A percentile compares a stretch with the other conserved stretches of the same genome.
These are phyloP conservation scores for Oncorhynchus nerka DNA, from an alignment of 2,113 vertebrate genomes.

Conservation along the genomic window DNA sequence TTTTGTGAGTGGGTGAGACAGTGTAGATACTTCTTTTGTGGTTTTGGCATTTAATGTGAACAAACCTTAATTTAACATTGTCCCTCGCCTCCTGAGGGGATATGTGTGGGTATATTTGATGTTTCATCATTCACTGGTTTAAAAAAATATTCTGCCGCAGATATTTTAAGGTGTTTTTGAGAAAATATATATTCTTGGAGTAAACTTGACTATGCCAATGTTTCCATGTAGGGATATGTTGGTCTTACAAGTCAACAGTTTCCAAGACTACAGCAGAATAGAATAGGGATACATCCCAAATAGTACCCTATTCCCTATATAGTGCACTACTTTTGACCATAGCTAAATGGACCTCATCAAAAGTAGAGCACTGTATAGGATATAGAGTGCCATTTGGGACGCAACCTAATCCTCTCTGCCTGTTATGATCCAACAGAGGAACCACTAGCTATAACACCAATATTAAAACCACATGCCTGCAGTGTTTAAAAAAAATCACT, in stretches of 20 bases:
- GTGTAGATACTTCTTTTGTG: not conserved
- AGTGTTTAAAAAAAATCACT: not conserved
- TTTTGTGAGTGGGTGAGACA: not conserved
- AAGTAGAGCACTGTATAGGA: not conserved
- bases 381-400: not conserved
- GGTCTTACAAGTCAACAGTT: conserved; percentile 16
- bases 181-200: conserved; percentile 36
- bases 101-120: conserved; percentile 27
- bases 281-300: not conserved
- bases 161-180: conserved; percentile 49
- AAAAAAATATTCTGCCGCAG: conserved; percentile 41
- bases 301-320: no score
- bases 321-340: not conserved
- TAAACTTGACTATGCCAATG: conserved; percentile 9
- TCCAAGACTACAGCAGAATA: not conserved
- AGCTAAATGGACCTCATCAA: not conserved
- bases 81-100: conserved; percentile 29
- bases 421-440: not conserved
- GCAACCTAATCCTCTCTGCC: not conserved
- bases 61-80: not conserved
- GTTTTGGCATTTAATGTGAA: not conserved
- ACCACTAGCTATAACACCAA: conserved; percentile 13
- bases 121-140: conserved; percentile 41
- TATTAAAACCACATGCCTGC: conserved; percentile 17
- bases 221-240: conserved; percentile 56